Percentiles rank a stretch among this genome's conserved stretches.
Evolutionary conservation across 1,140 invertebrate species (phyloP).

Genomic region (Anastrepha obliqua): DNA sequence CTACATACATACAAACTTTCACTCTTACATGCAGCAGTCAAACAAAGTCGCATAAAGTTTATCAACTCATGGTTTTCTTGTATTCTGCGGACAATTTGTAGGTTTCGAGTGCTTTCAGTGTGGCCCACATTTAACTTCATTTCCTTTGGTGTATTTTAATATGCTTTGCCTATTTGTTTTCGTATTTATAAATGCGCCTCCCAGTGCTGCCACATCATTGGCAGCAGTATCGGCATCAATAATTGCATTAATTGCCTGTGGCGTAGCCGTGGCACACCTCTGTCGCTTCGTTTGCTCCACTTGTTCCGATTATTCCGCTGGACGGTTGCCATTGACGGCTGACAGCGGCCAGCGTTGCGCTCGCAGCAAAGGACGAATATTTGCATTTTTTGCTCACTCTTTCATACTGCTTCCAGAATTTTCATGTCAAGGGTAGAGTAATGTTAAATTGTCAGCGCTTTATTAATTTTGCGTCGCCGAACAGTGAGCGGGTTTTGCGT

Average conservation of each 20-base stretch:
- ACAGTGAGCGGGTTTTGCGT: too few relatives aligned
- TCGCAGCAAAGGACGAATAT: constrained; percentile 25
- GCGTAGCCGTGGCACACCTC: constrained; percentile 27
- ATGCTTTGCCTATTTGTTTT: constrained; percentile 2
- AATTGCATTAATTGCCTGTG: constrained; percentile 50
- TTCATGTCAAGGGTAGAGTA: constrained; percentile 31
- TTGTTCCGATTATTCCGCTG: neutral
- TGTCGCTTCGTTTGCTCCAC: neutral
- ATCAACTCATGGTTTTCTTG: neutral
- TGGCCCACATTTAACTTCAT: constrained; percentile 36
- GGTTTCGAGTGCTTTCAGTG: neutral
- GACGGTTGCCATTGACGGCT: constrained; percentile 23
- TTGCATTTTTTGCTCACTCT: neutral
- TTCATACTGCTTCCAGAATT: neutral
- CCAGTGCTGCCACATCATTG: neutral
- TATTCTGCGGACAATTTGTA: neutral
- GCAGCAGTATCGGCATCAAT: neutral
- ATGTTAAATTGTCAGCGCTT: neutral
- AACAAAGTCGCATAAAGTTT: neutral
- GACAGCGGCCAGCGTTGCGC: neutral
- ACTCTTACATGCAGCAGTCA: neutral
- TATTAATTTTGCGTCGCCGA: too few relatives aligned
- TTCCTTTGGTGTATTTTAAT: neutral
- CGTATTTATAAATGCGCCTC: neutral
- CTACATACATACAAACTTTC: neutral